Conservation (phyloP, 2,113 vertebrate genomes). For the Serilophus lunatus region DNA sequence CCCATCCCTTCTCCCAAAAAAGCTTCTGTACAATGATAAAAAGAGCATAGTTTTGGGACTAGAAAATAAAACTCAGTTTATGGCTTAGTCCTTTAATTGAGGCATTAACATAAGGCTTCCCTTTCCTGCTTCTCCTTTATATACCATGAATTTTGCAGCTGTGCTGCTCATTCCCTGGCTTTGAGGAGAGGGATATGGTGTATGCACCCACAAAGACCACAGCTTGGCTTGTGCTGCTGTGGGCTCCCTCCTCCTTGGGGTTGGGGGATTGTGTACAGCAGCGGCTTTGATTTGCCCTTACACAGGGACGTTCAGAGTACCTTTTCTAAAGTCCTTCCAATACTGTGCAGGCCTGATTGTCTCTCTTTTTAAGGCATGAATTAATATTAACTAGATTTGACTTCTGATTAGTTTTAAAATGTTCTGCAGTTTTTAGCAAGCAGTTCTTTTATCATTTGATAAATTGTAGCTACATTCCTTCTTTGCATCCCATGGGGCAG, state of each 20-base stretch:
- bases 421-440: neutral
- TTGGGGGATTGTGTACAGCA: neutral
- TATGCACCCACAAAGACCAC: neutral
- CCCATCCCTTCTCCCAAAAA: neutral
- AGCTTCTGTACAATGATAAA: neutral
- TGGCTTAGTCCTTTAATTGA: neutral
- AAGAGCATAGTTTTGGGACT: neutral
- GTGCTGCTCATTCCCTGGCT: neutral
- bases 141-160: neutral
- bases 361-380: neutral
- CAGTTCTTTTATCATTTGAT: constrained; percentile 10
- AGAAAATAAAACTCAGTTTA: neutral
- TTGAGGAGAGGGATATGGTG: neutral
- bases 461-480: neutral
- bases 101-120: neutral
- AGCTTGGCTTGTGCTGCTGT: neutral
- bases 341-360: neutral
- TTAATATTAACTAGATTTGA: neutral
- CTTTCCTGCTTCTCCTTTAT: neutral
- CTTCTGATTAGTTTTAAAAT: neutral
- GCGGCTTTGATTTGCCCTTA: neutral
- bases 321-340: neutral
- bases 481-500: constrained; percentile 23
- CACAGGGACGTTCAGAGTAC: neutral
- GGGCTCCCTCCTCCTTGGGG: neutral